phyloP scores from a whole-genome alignment of 2,113 vertebrate species.

The Alexandromys fortis region DNA sequence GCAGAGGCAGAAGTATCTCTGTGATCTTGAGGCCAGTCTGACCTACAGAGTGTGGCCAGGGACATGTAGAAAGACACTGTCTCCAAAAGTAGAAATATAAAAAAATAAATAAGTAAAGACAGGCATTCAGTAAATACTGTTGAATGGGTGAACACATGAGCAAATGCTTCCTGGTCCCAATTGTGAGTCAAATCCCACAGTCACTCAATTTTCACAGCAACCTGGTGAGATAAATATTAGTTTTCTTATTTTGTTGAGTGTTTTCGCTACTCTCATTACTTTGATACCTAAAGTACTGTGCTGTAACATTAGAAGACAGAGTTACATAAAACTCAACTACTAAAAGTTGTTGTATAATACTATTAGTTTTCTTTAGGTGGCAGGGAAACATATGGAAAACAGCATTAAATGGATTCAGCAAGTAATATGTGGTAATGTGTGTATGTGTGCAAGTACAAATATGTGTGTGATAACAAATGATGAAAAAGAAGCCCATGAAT shows the following conservation, averaged over 20 bases:
- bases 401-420: background rate
- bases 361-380: background rate
- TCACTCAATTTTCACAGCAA: background rate
- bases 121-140: background rate
- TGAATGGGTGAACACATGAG: no score
- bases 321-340: background rate
- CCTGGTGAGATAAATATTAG: background rate
- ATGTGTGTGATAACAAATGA: background rate
- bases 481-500: background rate
- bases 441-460: background rate
- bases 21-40: background rate
- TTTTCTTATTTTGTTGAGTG: background rate
- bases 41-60: background rate
- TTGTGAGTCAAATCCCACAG: background rate
- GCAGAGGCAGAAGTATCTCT: background rate
- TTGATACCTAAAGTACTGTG: background rate
- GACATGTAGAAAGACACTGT: background rate
- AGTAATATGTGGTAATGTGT: background rate
- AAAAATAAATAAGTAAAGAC: background rate
- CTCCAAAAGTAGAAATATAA: background rate
- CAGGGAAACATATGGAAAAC: background rate
- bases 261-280: background rate
- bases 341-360: background rate
- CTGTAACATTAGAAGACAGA: background rate
- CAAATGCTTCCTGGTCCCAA: background rate